Evolutionary conservation across 2,888 invertebrate species (phyloP).

Genomic region (Xestia ashworthii): DNA sequence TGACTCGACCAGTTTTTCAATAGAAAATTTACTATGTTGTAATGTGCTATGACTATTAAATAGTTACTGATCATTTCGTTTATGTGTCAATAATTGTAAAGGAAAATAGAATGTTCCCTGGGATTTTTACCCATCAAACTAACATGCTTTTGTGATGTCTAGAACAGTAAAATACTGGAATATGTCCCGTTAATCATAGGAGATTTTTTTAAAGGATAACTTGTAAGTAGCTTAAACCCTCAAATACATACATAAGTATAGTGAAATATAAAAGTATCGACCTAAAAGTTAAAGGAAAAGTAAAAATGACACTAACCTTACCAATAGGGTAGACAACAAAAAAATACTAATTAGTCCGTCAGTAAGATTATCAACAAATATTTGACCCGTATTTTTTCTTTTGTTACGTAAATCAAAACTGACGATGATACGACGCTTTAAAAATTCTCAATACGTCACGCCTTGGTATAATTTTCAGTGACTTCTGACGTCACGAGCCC

Average conservation of each 20-base stretch:
- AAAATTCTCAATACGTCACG: no score
- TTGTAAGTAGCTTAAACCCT: background rate
- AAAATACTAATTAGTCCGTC: no score
- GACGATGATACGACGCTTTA: no score
- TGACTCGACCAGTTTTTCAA: slow-evolving; percentile 2
- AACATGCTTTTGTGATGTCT: background rate
- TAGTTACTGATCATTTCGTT: background rate
- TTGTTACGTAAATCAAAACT: no score
- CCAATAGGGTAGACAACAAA: no score
- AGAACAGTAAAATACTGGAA: background rate
- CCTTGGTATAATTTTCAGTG: no score
- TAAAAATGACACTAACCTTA: background rate
- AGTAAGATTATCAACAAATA: no score
- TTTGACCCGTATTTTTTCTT: no score
- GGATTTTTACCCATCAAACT: background rate
- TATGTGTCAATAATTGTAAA: background rate
- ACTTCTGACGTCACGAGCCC: no score
- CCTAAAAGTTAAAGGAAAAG: background rate
- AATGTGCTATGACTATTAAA: slow-evolving; percentile 1
- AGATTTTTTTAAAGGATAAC: background rate
- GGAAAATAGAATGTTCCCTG: background rate
- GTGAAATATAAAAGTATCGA: background rate
- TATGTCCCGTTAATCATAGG: background rate
- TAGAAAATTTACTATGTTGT: slow-evolving; percentile 5
- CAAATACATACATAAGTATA: background rate